These are phyloP conservation scores for Diloba caeruleocephala DNA, from an alignment of 2,888 invertebrate species.

Conservation along the genomic window DNA sequence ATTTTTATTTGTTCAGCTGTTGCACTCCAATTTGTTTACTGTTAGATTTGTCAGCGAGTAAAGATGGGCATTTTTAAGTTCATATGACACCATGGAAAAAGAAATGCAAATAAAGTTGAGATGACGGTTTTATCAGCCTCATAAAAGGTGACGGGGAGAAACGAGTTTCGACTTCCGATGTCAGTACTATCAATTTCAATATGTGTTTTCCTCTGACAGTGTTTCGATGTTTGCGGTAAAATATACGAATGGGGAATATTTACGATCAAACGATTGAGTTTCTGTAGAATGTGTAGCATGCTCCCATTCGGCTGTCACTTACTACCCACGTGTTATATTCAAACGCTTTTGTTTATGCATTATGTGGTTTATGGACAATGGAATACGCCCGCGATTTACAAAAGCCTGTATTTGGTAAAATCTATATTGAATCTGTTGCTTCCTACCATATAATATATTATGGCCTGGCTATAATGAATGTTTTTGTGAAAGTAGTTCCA, in stretches of 20 bases:
- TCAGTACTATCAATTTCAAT: slow-evolving; percentile 60
- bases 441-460: slow-evolving; percentile 50
- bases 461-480: no score
- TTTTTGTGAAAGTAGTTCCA: no score
- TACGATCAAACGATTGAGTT: slow-evolving; percentile 70
- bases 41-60: no score
- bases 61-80: no score
- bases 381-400: slow-evolving; percentile 64
- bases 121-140: slow-evolving; percentile 22
- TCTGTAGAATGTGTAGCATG: slow-evolving; percentile 75
- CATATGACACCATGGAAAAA: no score
- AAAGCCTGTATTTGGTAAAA: slow-evolving; percentile 45
- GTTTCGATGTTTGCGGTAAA: slow-evolving; percentile 60
- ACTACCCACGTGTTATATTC: slow-evolving; percentile 80
- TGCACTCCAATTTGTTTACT: no score
- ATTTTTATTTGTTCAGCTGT: slow-evolving; percentile 38
- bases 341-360: slow-evolving; percentile 80
- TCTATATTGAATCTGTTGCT: slow-evolving; percentile 41
- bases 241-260: slow-evolving; percentile 66
- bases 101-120: slow-evolving; percentile 27
- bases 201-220: slow-evolving; percentile 55
- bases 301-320: slow-evolving; percentile 67
- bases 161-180: slow-evolving; percentile 51
- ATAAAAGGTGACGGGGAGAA: slow-evolving; percentile 31
- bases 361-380: slow-evolving; percentile 73